Conservation (phyloP, 1,140 invertebrate species). For the Brachionus manjavacas region DNA sequence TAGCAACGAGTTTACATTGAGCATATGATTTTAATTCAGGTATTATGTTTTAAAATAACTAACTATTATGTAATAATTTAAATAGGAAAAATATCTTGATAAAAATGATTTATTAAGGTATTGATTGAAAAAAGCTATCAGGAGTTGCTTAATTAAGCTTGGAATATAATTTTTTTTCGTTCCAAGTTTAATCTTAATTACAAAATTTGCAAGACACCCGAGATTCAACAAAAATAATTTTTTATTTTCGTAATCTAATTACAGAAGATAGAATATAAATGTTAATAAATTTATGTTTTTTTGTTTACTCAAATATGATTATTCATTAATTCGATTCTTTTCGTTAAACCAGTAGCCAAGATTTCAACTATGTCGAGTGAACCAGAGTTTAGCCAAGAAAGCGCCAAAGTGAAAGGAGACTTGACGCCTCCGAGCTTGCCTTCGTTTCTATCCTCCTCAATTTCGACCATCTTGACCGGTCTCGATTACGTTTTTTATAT, state of each 20-base stretch:
- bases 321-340: slow-evolving; percentile 19
- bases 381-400: background rate
- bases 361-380: background rate
- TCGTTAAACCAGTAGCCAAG: background rate
- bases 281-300: background rate
- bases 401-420: background rate
- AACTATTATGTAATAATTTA: background rate
- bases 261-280: slow-evolving; percentile 25
- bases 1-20: background rate
- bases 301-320: slow-evolving; percentile 1
- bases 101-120: slow-evolving; percentile 1
- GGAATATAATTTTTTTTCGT: background rate
- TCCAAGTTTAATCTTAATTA: background rate
- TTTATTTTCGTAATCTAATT: background rate
- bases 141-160: background rate
- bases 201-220: background rate
- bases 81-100: background rate
- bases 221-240: background rate
- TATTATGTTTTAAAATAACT: background rate
- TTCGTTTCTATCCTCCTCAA: background rate
- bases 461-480: background rate
- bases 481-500: slow-evolving; percentile 24
- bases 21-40: background rate
- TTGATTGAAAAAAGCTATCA: background rate
- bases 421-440: background rate